phyloP scores from a whole-genome alignment of 2,113 vertebrate genomes.

The Sphyrna mokarran region DNA sequence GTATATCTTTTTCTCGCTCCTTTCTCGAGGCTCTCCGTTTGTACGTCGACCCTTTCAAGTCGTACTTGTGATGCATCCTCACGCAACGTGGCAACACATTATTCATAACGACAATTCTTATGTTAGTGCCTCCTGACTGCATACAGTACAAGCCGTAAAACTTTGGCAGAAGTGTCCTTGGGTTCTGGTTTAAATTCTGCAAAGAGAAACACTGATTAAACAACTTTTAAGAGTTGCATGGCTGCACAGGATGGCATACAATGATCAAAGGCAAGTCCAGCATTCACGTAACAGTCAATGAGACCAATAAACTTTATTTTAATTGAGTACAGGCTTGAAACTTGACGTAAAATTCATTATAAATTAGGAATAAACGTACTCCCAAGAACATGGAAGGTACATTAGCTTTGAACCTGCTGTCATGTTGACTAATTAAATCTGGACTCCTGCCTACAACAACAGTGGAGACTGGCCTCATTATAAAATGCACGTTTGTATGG shows the following conservation, averaged over 20 bases:
- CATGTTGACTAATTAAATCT: neutral
- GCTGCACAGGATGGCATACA: neutral
- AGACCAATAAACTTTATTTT: neutral
- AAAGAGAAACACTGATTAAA: neutral
- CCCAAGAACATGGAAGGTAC: neutral
- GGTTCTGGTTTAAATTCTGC: constrained; percentile 94
- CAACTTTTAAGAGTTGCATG: neutral
- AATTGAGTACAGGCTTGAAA: neutral
- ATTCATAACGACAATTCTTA: constrained; percentile 92
- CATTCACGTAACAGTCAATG: neutral
- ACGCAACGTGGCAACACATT: constrained; percentile 81
- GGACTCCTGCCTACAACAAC: neutral
- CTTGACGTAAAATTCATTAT: neutral
- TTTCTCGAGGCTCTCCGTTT: constrained; percentile 83
- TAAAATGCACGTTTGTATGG: neutral
- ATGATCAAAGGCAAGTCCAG: neutral
- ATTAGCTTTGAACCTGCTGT: constrained; percentile 17
- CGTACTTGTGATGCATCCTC: constrained; percentile 87
- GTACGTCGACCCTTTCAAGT: constrained; percentile 89
- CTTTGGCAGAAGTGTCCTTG: constrained; percentile 85
- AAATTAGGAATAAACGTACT: neutral
- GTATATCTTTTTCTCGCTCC: constrained; percentile 72
- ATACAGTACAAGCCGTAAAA: constrained; percentile 94
- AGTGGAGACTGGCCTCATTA: neutral
- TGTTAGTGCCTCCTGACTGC: constrained; percentile 76